Percentiles rank a stretch among this genome's conserved stretches.
These are phyloP conservation scores for Zenarchopterus dispar DNA, from an alignment of 2,797 vertebrate species.

Conservation along the genomic window DNA sequence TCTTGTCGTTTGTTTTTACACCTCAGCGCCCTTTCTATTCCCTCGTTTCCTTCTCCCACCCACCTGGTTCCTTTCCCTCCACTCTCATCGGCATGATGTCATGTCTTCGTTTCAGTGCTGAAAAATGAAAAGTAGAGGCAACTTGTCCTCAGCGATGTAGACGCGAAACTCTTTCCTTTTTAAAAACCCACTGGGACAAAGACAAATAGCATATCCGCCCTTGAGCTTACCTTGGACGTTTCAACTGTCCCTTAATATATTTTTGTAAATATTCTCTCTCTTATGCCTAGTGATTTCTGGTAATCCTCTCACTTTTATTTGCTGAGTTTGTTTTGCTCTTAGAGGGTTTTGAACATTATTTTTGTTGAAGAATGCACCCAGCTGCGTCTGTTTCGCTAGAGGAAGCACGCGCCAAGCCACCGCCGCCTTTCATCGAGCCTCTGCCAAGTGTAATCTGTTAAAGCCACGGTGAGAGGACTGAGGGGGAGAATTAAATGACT, in stretches of 20 bases:
- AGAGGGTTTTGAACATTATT: slow-evolving; percentile 48
- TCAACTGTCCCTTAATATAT: neutral
- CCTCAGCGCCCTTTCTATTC: neutral
- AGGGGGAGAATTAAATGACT: slow-evolving; percentile 73
- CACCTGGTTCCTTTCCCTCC: slow-evolving; percentile 27
- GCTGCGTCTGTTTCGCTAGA: slow-evolving; percentile 71
- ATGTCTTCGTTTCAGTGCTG: slow-evolving; percentile 32
- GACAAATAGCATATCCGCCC: slow-evolving; percentile 13
- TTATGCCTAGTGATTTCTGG: slow-evolving; percentile 21
- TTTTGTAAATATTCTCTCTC: slow-evolving; percentile 19
- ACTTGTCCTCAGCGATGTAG: slow-evolving; percentile 52
- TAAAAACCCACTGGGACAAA: slow-evolving; percentile 25
- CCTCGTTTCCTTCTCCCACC: neutral
- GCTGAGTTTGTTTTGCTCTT: slow-evolving; percentile 25
- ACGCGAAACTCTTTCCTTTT: slow-evolving; percentile 50
- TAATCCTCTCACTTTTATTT: slow-evolving; percentile 28
- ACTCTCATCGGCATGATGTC: slow-evolving; percentile 47
- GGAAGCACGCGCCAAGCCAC: slow-evolving; percentile 56
- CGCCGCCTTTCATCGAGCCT: slow-evolving; percentile 67
- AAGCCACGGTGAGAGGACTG: slow-evolving; percentile 66
- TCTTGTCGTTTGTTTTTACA: slow-evolving; percentile 5
- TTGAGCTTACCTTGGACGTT: slow-evolving; percentile 4
- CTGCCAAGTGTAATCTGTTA: slow-evolving; percentile 77
- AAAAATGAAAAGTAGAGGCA: slow-evolving; percentile 61
- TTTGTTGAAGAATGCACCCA: slow-evolving; percentile 58